Evolutionary conservation across 1,140 invertebrate genomes (phyloP).

Genomic region (Lamellibrachia luymesi): DNA sequence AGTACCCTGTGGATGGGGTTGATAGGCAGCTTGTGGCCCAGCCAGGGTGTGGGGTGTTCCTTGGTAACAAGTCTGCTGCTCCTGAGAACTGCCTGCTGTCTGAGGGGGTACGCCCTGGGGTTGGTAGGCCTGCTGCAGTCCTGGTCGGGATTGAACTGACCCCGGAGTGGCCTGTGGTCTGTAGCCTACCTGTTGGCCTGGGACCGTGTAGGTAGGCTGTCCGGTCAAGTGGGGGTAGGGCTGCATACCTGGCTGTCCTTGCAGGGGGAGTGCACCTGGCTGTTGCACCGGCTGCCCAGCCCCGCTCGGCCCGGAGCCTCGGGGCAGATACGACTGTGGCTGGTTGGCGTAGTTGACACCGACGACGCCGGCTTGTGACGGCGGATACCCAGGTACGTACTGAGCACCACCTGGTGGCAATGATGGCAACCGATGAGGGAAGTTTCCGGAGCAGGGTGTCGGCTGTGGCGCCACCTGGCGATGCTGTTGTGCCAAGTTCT

Average conservation of each 20-base stretch:
- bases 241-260: slow-evolving; percentile 21
- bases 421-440: neutral
- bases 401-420: neutral
- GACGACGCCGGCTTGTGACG: neutral
- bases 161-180: neutral
- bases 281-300: neutral
- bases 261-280: slow-evolving; percentile 8
- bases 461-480: too few relatives aligned
- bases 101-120: slow-evolving; percentile 15
- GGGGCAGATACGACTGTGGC: neutral
- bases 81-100: slow-evolving; percentile 2
- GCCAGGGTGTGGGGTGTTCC: neutral
- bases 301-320: neutral
- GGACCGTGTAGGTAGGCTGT: neutral
- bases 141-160: neutral
- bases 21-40: neutral
- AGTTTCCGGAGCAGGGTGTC: neutral
- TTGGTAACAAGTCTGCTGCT: neutral
- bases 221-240: neutral
- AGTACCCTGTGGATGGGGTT: neutral
- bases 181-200: neutral
- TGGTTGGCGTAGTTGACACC: neutral
- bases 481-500: too few relatives aligned
- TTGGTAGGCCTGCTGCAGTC: slow-evolving; percentile 4
- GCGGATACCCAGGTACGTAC: neutral